A percentile compares a stretch with the other conserved stretches of the same genome.
Conservation (phyloP, 2,888 invertebrate species). For the Tenthredo mesomela region DNA sequence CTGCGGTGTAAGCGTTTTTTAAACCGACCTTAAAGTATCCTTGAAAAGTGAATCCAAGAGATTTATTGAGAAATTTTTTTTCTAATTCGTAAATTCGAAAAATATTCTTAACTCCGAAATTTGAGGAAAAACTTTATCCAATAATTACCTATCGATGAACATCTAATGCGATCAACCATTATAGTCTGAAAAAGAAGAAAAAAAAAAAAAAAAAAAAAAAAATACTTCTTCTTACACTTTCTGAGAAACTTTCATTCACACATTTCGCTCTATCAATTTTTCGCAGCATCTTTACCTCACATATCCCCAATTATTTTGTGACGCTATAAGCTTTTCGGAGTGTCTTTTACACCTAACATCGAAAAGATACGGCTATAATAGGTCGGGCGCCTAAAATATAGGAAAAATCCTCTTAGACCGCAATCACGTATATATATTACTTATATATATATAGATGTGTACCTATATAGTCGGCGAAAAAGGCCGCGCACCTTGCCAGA, state of each 20-base stretch:
- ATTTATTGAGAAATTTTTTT: not conserved
- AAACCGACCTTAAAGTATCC: constrained; percentile 23
- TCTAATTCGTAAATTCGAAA: not conserved
- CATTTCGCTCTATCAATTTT: not conserved
- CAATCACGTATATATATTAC: not conserved
- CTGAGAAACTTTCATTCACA: not conserved
- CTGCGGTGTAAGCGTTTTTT: constrained; percentile 26
- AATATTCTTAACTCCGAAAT: not conserved
- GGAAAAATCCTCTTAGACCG: constrained; percentile 47
- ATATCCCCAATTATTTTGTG: constrained; percentile 38
- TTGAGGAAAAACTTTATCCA: not conserved
- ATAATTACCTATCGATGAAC: not conserved
- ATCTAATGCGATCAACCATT: not conserved
- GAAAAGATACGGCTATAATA: constrained; percentile 16
- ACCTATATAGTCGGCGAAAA: not conserved
- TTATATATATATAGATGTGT: not conserved
- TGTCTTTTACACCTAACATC: constrained; percentile 6
- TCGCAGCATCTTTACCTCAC: not conserved
- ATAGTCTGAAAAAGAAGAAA: not conserved
- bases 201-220: not conserved
- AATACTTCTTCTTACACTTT: not conserved
- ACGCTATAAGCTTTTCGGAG: constrained; percentile 36
- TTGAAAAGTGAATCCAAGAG: not conserved
- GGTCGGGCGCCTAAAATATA: not conserved
- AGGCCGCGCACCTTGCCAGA: not conserved